These are phyloP conservation scores for Psittacula echo DNA, from an alignment of 2,797 vertebrate genomes.

Conservation along the genomic window DNA sequence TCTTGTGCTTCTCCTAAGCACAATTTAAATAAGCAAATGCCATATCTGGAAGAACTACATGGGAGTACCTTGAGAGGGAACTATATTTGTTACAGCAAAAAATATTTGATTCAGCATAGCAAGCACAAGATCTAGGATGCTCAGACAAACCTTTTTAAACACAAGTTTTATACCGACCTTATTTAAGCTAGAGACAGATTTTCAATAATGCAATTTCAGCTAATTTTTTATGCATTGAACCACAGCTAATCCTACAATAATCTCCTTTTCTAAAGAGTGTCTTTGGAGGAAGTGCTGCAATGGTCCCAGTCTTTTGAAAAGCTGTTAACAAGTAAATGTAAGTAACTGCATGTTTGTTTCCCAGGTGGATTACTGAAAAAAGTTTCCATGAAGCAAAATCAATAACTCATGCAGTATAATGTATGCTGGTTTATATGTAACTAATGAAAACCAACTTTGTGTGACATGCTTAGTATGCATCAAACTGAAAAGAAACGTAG, in stretches of 20 bases:
- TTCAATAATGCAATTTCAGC: neutral
- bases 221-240: neutral
- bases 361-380: neutral
- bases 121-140: neutral
- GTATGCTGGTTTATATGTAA: neutral
- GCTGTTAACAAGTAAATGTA: constrained; percentile 86
- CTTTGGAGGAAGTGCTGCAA: constrained; percentile 81
- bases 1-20: neutral
- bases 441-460: neutral
- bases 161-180: neutral
- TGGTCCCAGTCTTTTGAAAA: constrained; percentile 88
- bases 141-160: neutral
- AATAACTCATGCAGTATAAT: neutral
- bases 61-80: neutral
- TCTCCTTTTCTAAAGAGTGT: constrained; percentile 76
- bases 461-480: neutral
- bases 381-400: neutral
- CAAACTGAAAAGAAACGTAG: neutral
- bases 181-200: neutral
- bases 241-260: neutral
- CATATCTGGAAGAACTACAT: neutral
- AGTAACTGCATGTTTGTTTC: constrained; percentile 44
- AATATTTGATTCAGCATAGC: neutral
- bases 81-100: neutral
- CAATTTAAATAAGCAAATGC: neutral